Conservation (phyloP, 2,113 vertebrate genomes). For the Eretmochelys imbricata region DNA sequence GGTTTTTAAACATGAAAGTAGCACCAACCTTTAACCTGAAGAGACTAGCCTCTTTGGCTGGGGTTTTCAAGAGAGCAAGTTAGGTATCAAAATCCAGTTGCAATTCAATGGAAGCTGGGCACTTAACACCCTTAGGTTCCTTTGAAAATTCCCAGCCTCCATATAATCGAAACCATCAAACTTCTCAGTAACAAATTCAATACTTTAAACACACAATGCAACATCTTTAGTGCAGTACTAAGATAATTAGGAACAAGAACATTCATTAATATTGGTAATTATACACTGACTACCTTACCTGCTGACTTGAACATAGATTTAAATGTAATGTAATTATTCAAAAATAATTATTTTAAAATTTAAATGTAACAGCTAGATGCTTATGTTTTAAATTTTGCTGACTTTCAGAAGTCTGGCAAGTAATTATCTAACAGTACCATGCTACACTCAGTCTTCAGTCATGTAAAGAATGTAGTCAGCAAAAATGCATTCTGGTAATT, state of each 20-base stretch:
- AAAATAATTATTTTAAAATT: neutral
- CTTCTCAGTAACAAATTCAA: neutral
- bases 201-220: neutral
- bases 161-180: neutral
- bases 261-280: neutral
- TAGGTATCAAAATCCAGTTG: neutral
- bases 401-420: neutral
- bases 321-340: neutral
- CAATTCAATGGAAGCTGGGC: neutral
- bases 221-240: neutral
- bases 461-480: neutral
- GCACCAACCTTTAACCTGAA: neutral
- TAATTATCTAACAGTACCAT: neutral
- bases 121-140: neutral
- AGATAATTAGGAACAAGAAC: neutral
- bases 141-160: neutral
- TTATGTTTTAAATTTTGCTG: neutral
- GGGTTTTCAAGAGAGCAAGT: neutral
- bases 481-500: neutral
- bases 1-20: neutral
- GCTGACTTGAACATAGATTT: neutral
- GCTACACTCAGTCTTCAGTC: neutral
- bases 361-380: neutral
- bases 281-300: neutral
- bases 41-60: neutral